Conservation (phyloP, 2,113 vertebrate genomes). For the Callocephalon fimbriatum region DNA sequence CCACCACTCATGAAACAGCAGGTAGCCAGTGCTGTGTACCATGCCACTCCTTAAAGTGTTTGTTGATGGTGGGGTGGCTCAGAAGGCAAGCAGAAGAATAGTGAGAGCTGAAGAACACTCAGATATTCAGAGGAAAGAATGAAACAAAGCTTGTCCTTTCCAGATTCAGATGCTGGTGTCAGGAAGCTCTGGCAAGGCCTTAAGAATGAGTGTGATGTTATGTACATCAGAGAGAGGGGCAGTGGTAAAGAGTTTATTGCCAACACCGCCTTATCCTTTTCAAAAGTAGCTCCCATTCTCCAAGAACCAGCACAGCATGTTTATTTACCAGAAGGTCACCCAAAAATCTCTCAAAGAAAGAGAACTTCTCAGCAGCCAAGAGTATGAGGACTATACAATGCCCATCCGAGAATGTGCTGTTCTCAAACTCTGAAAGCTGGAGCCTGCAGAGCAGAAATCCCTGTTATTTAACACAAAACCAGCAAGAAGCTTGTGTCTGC, state of each 20-base stretch:
- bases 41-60: accelerated
- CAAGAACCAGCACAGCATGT: not conserved
- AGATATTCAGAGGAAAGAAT: not conserved
- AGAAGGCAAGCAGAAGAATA: not conserved
- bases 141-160: not conserved
- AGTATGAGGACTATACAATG: not conserved
- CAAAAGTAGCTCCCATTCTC: not conserved
- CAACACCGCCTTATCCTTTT: not conserved
- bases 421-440: not conserved
- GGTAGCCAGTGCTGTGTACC: not conserved
- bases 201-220: not conserved
- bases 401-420: not conserved
- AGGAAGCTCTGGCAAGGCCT: not conserved
- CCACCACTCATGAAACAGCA: not conserved
- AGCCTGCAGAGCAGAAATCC: constrained; percentile 1
- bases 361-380: not conserved
- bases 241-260: not conserved
- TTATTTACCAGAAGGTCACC: not conserved
- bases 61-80: accelerated
- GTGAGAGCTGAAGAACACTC: not conserved
- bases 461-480: constrained; percentile 20
- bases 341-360: not conserved
- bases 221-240: not conserved
- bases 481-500: constrained; percentile 24
- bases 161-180: not conserved